Evolutionary conservation across 2,113 vertebrate genomes (phyloP).

Genomic region (Acanthochromis polyacanthus): DNA sequence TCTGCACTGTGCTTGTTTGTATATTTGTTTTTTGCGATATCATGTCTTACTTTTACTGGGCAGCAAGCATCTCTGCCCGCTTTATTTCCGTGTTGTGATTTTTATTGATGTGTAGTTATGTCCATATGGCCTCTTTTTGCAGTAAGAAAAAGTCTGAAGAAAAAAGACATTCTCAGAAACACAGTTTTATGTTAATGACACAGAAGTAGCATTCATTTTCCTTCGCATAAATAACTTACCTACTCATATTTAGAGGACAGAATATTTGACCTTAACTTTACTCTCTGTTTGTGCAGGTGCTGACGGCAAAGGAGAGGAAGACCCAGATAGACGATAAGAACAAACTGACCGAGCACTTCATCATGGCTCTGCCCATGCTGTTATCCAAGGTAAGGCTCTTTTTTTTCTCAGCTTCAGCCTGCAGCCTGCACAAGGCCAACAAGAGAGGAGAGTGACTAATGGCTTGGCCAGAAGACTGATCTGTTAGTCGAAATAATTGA

Average conservation of each 20-base stretch:
- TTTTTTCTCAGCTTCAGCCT: background rate
- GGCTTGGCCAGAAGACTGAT: conserved; percentile 24
- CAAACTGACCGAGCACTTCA: conserved; percentile 98
- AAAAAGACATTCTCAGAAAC: too few relatives aligned
- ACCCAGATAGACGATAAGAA: conserved; percentile 99
- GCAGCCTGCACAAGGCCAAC: background rate
- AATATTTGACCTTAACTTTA: background rate
- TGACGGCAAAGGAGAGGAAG: conserved; percentile 99
- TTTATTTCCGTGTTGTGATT: too few relatives aligned
- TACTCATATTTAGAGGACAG: too few relatives aligned
- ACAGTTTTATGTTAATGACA: background rate
- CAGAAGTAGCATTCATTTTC: background rate
- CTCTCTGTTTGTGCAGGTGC: conserved; percentile 83
- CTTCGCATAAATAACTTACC: too few relatives aligned
- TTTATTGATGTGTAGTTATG: too few relatives aligned
- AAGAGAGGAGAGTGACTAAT: conserved; percentile 21
- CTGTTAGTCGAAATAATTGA: conserved; percentile 41
- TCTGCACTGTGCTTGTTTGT: too few relatives aligned
- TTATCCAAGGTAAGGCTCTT: conserved; percentile 91
- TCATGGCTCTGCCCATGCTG: conserved; percentile 98
- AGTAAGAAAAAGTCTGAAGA: too few relatives aligned
- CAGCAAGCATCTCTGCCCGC: too few relatives aligned
- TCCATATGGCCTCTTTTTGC: too few relatives aligned
- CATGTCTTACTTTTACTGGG: too few relatives aligned
- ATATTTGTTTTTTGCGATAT: too few relatives aligned